Evolutionary conservation across 2,113 vertebrate genomes (phyloP).

Genomic region (Nothoprocta perdicaria): DNA sequence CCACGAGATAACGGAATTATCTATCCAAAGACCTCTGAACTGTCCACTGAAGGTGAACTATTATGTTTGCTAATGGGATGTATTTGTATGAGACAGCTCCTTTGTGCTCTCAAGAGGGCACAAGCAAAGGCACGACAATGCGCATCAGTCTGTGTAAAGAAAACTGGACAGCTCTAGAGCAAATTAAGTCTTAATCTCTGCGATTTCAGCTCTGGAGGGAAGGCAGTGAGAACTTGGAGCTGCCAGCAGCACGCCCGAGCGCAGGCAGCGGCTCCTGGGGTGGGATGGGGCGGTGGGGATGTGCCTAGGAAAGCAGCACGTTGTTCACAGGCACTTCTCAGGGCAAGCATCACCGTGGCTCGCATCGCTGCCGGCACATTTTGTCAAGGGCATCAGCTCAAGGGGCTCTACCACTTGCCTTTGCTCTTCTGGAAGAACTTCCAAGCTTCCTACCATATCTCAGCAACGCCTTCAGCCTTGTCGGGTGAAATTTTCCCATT

Average conservation of each 20-base stretch:
- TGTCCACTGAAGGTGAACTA: slow-evolving; percentile 2
- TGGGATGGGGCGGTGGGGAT: not conserved
- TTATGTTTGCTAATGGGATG: not conserved
- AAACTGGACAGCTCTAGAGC: not conserved
- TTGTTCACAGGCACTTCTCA: not conserved
- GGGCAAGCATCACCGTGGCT: not conserved
- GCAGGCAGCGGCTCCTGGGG: not conserved
- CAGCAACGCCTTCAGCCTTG: not conserved
- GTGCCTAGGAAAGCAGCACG: accelerated
- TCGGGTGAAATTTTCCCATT: not conserved
- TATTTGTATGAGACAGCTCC: not conserved
- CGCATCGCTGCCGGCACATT: not conserved
- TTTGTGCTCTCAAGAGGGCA: not conserved
- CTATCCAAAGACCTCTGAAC: slow-evolving; percentile 10
- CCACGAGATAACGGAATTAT: not conserved
- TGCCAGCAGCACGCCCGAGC: not conserved
- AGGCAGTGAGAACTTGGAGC: not conserved
- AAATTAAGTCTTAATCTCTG: not conserved
- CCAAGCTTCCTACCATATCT: not conserved
- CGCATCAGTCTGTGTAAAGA: not conserved
- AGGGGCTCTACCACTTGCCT: not conserved
- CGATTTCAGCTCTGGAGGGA: not conserved
- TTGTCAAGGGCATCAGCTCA: accelerated
- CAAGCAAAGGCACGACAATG: not conserved
- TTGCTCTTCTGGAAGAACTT: not conserved